Evolutionary conservation across 2,113 vertebrate genomes (phyloP).

Genomic region (Laticauda colubrina): DNA sequence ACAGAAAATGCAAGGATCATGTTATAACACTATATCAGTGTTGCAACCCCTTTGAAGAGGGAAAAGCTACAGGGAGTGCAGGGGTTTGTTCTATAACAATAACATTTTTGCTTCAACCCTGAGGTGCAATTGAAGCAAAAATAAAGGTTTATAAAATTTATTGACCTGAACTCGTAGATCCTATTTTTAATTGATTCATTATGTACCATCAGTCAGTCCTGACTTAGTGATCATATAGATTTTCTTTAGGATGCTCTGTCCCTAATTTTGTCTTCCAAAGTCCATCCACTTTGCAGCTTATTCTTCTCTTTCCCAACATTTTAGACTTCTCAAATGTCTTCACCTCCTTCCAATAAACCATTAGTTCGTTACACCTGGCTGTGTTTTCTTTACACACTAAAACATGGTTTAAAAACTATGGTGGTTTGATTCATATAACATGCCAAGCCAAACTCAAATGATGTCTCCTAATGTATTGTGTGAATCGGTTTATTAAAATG

Average conservation of each 20-base stretch:
- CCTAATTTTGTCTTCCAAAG: neutral
- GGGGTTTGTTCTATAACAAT: neutral
- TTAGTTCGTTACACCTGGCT: neutral
- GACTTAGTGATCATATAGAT: neutral
- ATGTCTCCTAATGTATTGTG: neutral
- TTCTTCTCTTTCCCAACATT: neutral
- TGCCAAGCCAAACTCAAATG: neutral
- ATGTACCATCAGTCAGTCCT: neutral
- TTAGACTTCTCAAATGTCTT: neutral
- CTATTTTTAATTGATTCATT: neutral
- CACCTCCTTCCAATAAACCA: neutral
- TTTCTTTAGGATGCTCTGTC: neutral
- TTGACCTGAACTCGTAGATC: neutral
- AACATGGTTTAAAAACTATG: neutral
- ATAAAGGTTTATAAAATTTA: neutral
- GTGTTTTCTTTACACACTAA: neutral
- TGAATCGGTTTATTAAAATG: neutral
- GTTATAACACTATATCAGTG: neutral
- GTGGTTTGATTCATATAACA: neutral
- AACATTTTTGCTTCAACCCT: neutral
- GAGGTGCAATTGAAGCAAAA: neutral
- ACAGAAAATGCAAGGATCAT: neutral
- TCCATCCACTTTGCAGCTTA: neutral
- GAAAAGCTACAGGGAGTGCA: neutral
- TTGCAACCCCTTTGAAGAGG: neutral